Evolutionary conservation across 2,797 vertebrate genomes (phyloP).

Genomic region (Sphenopsis melanotis): DNA sequence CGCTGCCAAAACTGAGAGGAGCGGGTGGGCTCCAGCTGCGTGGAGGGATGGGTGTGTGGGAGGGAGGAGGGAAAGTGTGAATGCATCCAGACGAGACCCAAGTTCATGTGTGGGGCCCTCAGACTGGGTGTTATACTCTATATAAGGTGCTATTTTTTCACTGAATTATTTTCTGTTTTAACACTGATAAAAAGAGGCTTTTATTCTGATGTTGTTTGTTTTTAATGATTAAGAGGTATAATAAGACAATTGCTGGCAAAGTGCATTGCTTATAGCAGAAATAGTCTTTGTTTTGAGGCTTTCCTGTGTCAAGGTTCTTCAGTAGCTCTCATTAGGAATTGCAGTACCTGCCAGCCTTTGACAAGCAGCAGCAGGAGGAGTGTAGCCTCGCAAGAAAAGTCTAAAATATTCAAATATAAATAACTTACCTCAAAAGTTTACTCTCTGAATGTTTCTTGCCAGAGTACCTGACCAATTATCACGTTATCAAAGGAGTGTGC

Average conservation of each 20-base stretch:
- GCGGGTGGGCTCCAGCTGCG: rapidly evolving
- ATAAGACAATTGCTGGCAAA: slow-evolving; percentile 19
- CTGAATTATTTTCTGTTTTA: background rate
- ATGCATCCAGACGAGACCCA: background rate
- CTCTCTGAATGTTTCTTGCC: slow-evolving; percentile 1
- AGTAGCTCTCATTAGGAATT: background rate
- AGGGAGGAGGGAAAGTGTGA: background rate
- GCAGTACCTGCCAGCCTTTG: background rate
- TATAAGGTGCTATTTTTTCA: background rate
- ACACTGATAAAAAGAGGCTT: background rate
- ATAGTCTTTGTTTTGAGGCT: slow-evolving; percentile 20
- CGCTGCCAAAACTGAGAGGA: background rate
- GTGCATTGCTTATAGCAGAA: background rate
- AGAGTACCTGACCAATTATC: background rate
- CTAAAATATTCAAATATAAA: slow-evolving; percentile 8
- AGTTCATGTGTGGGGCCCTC: background rate
- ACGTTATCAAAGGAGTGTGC: slow-evolving; percentile 6
- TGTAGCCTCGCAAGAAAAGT: background rate
- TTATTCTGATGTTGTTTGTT: slow-evolving; percentile 27
- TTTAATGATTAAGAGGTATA: slow-evolving; percentile 24
- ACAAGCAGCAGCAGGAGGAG: background rate
- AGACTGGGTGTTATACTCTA: rapidly evolving
- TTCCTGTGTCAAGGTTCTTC: background rate
- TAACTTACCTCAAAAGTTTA: slow-evolving; percentile 19
- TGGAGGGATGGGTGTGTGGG: background rate